These are phyloP conservation scores for Hyles euphorbiae DNA, from an alignment of 1,140 invertebrate species.

Conservation along the genomic window DNA sequence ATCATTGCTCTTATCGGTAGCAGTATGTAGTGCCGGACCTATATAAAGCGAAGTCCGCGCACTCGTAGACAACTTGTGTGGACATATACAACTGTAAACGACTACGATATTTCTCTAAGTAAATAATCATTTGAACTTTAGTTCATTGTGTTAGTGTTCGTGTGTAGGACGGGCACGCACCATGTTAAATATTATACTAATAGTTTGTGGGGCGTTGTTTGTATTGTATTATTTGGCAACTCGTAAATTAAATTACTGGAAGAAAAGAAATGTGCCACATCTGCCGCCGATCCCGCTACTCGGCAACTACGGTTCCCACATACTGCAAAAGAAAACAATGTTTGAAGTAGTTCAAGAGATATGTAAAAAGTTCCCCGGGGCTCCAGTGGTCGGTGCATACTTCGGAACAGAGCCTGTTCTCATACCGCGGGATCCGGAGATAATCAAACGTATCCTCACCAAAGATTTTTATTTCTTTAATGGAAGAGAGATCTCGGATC, in stretches of 20 bases:
- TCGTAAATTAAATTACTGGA: conserved; percentile 32
- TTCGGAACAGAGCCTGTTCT: conserved; percentile 57
- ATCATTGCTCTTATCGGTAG: too few relatives aligned
- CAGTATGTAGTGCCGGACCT: too few relatives aligned
- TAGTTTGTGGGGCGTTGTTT: conserved; percentile 6
- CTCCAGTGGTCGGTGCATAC: conserved; percentile 56
- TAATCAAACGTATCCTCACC: conserved; percentile 71
- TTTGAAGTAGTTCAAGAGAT: conserved; percentile 27
- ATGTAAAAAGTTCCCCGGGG: conserved; percentile 38
- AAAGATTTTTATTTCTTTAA: conserved; percentile 74
- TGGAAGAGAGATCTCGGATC: conserved; percentile 61
- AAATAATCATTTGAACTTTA: too few relatives aligned
- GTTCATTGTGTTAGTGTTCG: too few relatives aligned
- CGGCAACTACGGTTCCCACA: conserved; percentile 56
- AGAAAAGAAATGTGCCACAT: conserved; percentile 26
- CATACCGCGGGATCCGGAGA: conserved; percentile 61
- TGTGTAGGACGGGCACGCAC: too few relatives aligned
- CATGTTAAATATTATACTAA: too few relatives aligned
- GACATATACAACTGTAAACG: too few relatives aligned
- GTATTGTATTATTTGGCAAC: conserved; percentile 17
- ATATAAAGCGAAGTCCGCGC: too few relatives aligned
- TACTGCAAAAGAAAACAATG: conserved; percentile 34
- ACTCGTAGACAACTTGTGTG: too few relatives aligned
- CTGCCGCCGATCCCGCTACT: conserved; percentile 23
- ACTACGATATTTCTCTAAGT: too few relatives aligned